Evolutionary conservation across 2,888 invertebrate species (phyloP).

Genomic region (Sussaba pulchella): DNA sequence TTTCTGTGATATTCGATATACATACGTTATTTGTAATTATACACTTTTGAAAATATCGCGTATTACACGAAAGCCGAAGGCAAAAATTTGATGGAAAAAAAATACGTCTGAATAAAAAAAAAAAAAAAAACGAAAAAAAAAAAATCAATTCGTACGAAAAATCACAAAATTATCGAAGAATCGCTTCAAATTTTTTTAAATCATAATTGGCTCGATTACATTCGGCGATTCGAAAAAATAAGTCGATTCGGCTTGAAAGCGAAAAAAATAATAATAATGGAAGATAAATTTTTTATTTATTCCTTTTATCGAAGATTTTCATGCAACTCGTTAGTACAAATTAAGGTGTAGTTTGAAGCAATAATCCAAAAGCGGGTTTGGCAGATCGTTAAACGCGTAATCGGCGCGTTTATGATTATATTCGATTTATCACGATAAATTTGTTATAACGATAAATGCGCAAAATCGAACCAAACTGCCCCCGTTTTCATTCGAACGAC

Average conservation of each 20-base stretch:
- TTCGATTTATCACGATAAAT: too few relatives aligned
- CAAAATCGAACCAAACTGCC: neutral
- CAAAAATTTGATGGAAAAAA: neutral
- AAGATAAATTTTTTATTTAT: too few relatives aligned
- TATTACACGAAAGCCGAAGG: neutral
- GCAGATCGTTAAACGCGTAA: neutral
- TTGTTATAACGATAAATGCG: neutral
- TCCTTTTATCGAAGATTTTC: neutral
- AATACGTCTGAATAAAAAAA: neutral
- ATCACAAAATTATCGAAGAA: too few relatives aligned
- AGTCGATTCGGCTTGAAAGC: too few relatives aligned
- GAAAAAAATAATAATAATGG: too few relatives aligned
- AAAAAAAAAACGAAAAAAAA: too few relatives aligned
- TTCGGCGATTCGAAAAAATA: too few relatives aligned
- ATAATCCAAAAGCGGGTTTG: constrained; percentile 3
- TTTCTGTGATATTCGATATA: constrained; percentile 67
- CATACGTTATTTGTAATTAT: constrained; percentile 34
- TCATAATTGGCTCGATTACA: too few relatives aligned
- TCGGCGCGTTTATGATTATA: neutral
- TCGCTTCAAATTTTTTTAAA: too few relatives aligned
- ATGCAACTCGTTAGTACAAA: neutral
- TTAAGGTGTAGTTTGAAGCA: neutral
- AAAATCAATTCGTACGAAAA: too few relatives aligned
- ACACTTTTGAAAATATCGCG: constrained; percentile 20
- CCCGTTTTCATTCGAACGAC: constrained; percentile 12